Conservation (phyloP, 37 sponge, comb jelly and placozoan genomes). For the Axinella damicornis region DNA sequence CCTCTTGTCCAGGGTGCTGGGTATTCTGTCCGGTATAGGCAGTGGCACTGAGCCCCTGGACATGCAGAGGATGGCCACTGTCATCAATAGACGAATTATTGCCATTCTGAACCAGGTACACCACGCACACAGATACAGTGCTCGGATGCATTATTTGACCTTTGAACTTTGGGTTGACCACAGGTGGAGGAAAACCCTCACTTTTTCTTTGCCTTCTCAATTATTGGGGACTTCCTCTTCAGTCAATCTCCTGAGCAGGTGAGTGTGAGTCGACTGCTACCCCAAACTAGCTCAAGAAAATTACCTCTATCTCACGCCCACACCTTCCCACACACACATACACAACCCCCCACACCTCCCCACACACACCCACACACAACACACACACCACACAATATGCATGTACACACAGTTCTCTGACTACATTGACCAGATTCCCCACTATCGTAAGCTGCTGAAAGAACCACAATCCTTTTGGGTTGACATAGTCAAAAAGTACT, state of each 20-base stretch:
- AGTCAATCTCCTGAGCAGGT: conserved; percentile 53
- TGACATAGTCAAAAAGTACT: conserved; percentile 65
- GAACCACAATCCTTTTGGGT: conserved; percentile 80
- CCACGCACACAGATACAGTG: neutral
- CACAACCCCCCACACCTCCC: neutral
- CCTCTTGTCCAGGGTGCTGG: conserved; percentile 41
- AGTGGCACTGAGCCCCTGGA: conserved; percentile 62
- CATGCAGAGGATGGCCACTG: conserved; percentile 69
- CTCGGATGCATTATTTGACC: neutral
- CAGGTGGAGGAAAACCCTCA: conserved; percentile 81
- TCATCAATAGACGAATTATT: conserved; percentile 59
- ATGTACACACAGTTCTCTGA: conserved; percentile 36
- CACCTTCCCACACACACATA: neutral
- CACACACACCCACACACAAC: conserved; percentile 11
- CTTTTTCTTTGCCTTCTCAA: conserved; percentile 65
- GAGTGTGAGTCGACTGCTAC: no score
- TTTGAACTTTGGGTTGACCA: neutral
- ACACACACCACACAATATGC: no score
- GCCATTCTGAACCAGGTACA: conserved; percentile 53
- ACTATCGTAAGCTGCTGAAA: conserved; percentile 42
- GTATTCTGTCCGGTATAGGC: conserved; percentile 46
- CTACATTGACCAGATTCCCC: conserved; percentile 53
- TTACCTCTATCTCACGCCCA: no score
- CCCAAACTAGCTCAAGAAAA: no score
- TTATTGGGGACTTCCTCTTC: conserved; percentile 91